A percentile compares a stretch with the other conserved stretches of the same genome.
These are phyloP conservation scores for Drosophila athabasca DNA, from an alignment of 1,140 invertebrate species.

Conservation along the genomic window DNA sequence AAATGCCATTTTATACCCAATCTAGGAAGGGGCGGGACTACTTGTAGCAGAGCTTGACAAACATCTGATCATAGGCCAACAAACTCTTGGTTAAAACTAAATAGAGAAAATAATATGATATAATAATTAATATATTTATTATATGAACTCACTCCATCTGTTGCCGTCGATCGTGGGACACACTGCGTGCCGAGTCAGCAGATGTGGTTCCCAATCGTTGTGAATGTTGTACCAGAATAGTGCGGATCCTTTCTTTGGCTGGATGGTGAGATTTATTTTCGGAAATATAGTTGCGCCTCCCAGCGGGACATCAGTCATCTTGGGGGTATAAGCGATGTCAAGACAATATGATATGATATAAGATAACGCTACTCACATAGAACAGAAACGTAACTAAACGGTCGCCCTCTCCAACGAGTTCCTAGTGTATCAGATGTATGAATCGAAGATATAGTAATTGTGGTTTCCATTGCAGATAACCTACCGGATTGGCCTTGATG, in stretches of 20 bases:
- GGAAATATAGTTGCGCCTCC: conserved; percentile 43
- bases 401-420: conserved; percentile 11
- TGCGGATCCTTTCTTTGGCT: conserved; percentile 31
- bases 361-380: conserved; percentile 19
- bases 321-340: too few relatives aligned
- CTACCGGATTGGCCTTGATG: conserved; percentile 10
- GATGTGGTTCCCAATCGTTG: conserved; percentile 39
- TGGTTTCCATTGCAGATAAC: neutral
- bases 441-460: too few relatives aligned
- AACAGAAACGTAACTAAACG: conserved; percentile 39
- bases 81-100: conserved; percentile 30
- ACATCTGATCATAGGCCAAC: conserved; percentile 11
- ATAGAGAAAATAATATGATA: neutral
- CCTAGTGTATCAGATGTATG: neutral
- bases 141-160: conserved; percentile 42
- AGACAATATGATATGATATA: too few relatives aligned
- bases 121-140: too few relatives aligned
- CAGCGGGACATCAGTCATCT: conserved; percentile 25
- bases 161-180: conserved; percentile 38
- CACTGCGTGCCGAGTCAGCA: conserved; percentile 24
- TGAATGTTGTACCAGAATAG: conserved; percentile 48
- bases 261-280: conserved; percentile 15
- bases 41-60: conserved; percentile 28
- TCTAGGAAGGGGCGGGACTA: neutral
- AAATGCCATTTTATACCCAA: neutral